A percentile compares a stretch with the other conserved stretches of the same genome.
phyloP scores from a whole-genome alignment of 2,888 invertebrate species.

The Linnaemya vulpina region DNA sequence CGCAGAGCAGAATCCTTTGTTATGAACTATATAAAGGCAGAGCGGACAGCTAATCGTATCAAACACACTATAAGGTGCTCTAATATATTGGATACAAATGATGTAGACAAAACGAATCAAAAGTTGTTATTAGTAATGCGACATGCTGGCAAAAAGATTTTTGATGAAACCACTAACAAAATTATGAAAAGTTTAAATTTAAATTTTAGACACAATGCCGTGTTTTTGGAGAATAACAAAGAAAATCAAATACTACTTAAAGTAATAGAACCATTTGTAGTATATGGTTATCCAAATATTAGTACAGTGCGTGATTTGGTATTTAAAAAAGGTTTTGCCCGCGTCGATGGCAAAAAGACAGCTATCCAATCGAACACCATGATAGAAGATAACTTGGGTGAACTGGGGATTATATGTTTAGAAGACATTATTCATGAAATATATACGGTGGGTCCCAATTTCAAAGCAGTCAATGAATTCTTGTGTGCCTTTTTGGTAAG shows the following conservation, averaged over 20 bases:
- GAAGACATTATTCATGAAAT: slow-evolving; percentile 83
- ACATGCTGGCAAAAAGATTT: slow-evolving; percentile 82
- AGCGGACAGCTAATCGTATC: slow-evolving; percentile 80
- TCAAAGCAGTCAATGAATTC: slow-evolving; percentile 78
- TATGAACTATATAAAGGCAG: slow-evolving; percentile 81
- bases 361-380: slow-evolving; percentile 82
- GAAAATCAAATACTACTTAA: slow-evolving; percentile 81
- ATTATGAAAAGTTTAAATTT: slow-evolving; percentile 79
- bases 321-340: slow-evolving; percentile 82
- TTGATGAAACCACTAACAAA: slow-evolving; percentile 79
- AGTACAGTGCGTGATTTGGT: slow-evolving; percentile 81
- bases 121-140: slow-evolving; percentile 81
- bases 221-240: slow-evolving; percentile 80
- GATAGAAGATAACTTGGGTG: slow-evolving; percentile 82
- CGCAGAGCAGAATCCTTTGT: slow-evolving; percentile 82
- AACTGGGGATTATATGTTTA: slow-evolving; percentile 82
- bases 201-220: slow-evolving; percentile 78
- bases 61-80: slow-evolving; percentile 77
- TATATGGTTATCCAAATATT: slow-evolving; percentile 81
- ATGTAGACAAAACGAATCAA: slow-evolving; percentile 77
- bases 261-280: slow-evolving; percentile 82
- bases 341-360: slow-evolving; percentile 79
- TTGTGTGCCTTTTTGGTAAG: slow-evolving; percentile 82
- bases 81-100: slow-evolving; percentile 75
- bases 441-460: slow-evolving; percentile 81